Evolutionary conservation across 2,888 invertebrate species (phyloP).

Genomic region (Clitarchus hookeri): DNA sequence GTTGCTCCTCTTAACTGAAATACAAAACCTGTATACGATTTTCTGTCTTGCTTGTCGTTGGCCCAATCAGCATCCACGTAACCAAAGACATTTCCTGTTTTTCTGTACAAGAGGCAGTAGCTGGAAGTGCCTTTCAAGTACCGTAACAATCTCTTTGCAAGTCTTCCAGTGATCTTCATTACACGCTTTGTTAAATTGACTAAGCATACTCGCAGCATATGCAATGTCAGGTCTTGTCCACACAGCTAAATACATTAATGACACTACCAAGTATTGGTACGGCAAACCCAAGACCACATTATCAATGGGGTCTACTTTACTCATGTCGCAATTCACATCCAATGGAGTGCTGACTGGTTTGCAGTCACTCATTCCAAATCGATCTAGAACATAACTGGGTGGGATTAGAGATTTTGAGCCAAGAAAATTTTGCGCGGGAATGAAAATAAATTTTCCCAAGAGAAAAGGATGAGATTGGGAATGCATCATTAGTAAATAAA

Average conservation of each 20-base stretch:
- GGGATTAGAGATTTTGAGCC: no score
- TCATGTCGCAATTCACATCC: neutral
- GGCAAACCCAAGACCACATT: neutral
- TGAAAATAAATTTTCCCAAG: no score
- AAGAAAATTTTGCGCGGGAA: no score
- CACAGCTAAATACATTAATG: neutral
- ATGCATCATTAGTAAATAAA: no score
- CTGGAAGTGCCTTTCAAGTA: neutral
- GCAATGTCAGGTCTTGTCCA: neutral
- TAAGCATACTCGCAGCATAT: neutral
- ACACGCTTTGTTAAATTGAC: neutral
- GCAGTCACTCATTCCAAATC: no score
- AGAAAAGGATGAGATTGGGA: no score
- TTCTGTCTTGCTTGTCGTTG: neutral
- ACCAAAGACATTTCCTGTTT: neutral
- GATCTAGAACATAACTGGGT: no score
- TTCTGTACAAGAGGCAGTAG: neutral
- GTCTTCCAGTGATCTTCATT: neutral
- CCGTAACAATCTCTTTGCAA: neutral
- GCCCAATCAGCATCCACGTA: neutral
- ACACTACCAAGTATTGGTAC: neutral
- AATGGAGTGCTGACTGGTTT: no score
- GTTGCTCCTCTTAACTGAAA: conserved; percentile 17
- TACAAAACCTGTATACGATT: neutral
- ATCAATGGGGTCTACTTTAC: neutral